A percentile compares a stretch with the other conserved stretches of the same genome.
phyloP scores from a whole-genome alignment of 2,888 invertebrate genomes.

The Formica aserva region DNA sequence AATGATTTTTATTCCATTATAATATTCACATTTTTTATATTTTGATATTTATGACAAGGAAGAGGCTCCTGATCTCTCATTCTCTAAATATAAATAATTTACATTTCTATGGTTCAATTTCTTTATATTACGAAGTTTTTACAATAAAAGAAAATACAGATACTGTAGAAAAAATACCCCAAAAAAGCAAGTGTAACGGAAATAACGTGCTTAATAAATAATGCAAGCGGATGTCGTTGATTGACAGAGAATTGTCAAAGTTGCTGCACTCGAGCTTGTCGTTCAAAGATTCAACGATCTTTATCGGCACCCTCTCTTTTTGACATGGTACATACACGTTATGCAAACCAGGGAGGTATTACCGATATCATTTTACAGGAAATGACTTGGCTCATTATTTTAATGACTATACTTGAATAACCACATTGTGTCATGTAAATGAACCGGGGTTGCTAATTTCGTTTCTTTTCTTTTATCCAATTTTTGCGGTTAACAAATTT shows the following conservation, averaged over 20 bases:
- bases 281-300: constrained; percentile 43
- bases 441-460: constrained; percentile 21
- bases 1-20: not conserved
- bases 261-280: constrained; percentile 28
- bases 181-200: constrained; percentile 25
- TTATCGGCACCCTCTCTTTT: constrained; percentile 38
- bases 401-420: constrained; percentile 48
- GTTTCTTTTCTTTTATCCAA: constrained; percentile 19
- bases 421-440: constrained; percentile 44
- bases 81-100: not conserved
- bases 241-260: constrained; percentile 51
- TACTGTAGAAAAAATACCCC: not conserved
- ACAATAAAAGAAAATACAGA: not conserved
- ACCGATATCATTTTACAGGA: constrained; percentile 55
- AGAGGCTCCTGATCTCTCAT: not conserved
- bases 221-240: constrained; percentile 45
- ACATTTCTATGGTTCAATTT: not conserved
- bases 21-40: not conserved
- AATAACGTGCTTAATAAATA: constrained; percentile 33
- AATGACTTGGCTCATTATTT: constrained; percentile 56
- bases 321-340: constrained; percentile 27
- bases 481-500: not conserved
- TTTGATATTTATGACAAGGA: not conserved
- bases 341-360: constrained; percentile 46
- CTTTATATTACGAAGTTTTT: not conserved